Conservation (phyloP, 2,113 vertebrate species). For the Tautogolabrus adspersus region DNA sequence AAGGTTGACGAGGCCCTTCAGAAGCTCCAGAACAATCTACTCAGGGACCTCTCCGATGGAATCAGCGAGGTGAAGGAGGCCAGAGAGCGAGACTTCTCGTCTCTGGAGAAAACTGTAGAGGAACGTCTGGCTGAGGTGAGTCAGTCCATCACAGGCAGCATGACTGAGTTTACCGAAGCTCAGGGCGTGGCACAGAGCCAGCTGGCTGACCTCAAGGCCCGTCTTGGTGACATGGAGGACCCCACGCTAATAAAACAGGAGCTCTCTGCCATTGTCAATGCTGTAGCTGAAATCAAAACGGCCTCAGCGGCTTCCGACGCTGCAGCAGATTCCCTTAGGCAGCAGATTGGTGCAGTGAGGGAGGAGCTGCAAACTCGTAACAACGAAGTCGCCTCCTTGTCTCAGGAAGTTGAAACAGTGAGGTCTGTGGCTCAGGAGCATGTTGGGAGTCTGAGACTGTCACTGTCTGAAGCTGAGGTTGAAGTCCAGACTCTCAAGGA, state of each 20-base stretch:
- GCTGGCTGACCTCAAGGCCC: slow-evolving; percentile 87
- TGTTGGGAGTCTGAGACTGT: slow-evolving; percentile 83
- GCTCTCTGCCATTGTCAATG: slow-evolving; percentile 82
- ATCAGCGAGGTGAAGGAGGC: slow-evolving; percentile 93
- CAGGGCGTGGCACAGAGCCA: slow-evolving; percentile 91
- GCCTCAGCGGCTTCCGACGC: slow-evolving; percentile 80
- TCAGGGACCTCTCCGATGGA: slow-evolving; percentile 90
- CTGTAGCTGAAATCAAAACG: slow-evolving; percentile 83
- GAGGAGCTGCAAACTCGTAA: slow-evolving; percentile 92
- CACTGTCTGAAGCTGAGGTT: slow-evolving; percentile 81
- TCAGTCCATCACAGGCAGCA: slow-evolving; percentile 91
- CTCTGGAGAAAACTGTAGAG: slow-evolving; percentile 92
- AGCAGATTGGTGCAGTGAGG: slow-evolving; percentile 87
- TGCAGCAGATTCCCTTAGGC: slow-evolving; percentile 82
- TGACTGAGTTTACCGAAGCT: slow-evolving; percentile 89
- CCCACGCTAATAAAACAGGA: slow-evolving; percentile 81
- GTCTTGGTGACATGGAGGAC: slow-evolving; percentile 83
- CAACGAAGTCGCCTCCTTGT: slow-evolving; percentile 89
- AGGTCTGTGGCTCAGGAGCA: slow-evolving; percentile 85
- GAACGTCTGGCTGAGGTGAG: slow-evolving; percentile 92
- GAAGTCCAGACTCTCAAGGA: slow-evolving; percentile 76
- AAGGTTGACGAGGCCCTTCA: slow-evolving; percentile 92
- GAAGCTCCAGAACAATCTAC: slow-evolving; percentile 92
- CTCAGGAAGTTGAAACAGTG: slow-evolving; percentile 87
- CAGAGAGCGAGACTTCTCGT: slow-evolving; percentile 90